Base-by-base conservation (phyloP, 2,888 invertebrate species). In the Lepidochrysops patricia region DNA sequence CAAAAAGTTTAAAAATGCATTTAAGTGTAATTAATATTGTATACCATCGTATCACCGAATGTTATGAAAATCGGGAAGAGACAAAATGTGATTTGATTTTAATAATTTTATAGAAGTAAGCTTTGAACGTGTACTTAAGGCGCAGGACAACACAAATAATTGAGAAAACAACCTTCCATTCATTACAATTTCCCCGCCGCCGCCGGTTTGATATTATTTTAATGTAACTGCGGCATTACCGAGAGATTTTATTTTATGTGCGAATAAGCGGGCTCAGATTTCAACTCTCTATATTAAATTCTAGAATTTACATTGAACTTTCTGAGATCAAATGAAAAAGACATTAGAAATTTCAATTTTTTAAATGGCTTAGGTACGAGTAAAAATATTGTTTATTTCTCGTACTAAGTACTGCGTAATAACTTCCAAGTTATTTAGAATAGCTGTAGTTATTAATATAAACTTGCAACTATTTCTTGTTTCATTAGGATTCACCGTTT, bases 91-190 rank as follows among this genome's bases (percentile, higher is more conserved):
- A 54, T 54, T 54, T 19, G 29, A 29, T 54, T 54, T 32, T 29
- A 32, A 54, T 32, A 54, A 29, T 54, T 54, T 54, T 54, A 54
- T 54, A 15, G 54, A 4, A 54, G 12, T 32, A 19, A 50, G 50
- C 54, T 27, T 29, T 19, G 29, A 43, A 29, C 32, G 54, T n/a
- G 52, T 52, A 54, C 32, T 54, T 54, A 15, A 54, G 23, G 29
- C 19, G 54, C 7, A 12, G 13, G 32, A 13, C 15, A 32, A 54
- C 32, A 54, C 54, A 54, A 29, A 50, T 29, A 54, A 54, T 54
- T 27, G 54, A 54, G 54, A 19, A 19, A 12, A 54, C 32, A 54
- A 19, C 54, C 54, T 52, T 29, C 27, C 32, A 54, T 54, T 54
- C 29, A 54, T 29, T 32, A 32, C 54, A 54, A 54, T 54, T 52